Evolutionary conservation across 2,888 invertebrate species (phyloP).

Genomic region (Ligdia adustata): DNA sequence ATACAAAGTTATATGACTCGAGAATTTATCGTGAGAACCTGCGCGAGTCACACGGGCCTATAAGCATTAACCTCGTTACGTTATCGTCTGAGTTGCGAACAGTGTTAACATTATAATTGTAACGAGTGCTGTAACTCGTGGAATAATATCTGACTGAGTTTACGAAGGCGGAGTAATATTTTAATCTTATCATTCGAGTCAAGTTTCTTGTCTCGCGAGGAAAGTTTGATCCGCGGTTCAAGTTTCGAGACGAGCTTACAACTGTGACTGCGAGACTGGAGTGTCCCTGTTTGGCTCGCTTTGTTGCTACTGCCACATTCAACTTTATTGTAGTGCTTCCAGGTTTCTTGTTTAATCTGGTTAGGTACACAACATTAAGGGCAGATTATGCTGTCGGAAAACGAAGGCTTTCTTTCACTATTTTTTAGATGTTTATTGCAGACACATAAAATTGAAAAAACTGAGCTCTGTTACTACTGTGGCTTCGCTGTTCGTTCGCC

Average conservation of each 20-base stretch:
- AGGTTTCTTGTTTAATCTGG: not conserved
- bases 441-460: too few species aligned
- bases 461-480: too few species aligned
- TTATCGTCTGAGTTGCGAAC: constrained; percentile 27
- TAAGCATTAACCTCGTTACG: constrained; percentile 43
- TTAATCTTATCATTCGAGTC: constrained; percentile 78
- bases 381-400: too few species aligned
- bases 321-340: constrained; percentile 12
- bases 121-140: constrained; percentile 52
- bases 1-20: constrained; percentile 42
- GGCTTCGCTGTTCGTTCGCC: too few species aligned
- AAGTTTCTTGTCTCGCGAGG: constrained; percentile 74
- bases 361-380: too few species aligned
- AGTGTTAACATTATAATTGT: constrained; percentile 48
- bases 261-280: constrained; percentile 56
- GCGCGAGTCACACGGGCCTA: constrained; percentile 43
- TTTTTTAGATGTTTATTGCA: too few species aligned
- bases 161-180: constrained; percentile 72
- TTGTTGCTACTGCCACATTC: constrained; percentile 22
- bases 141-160: constrained; percentile 62
- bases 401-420: too few species aligned
- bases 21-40: constrained; percentile 39
- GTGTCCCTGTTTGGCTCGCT: constrained; percentile 28
- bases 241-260: constrained; percentile 67
- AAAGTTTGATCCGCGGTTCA: constrained; percentile 74